phyloP scores from a whole-genome alignment of 2,113 vertebrate species.

The Dermatemys mawii region DNA sequence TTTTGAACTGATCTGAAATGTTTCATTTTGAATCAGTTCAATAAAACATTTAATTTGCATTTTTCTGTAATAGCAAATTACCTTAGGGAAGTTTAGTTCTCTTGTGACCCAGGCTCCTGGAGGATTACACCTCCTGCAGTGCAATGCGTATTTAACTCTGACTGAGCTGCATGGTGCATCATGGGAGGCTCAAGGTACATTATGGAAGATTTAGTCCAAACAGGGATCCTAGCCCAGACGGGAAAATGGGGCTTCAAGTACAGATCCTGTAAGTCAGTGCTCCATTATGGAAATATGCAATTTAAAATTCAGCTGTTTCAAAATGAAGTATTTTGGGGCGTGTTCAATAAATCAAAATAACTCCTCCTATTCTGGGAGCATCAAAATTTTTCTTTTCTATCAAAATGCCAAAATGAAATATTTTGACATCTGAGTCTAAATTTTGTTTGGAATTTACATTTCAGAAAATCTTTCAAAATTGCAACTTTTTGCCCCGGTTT shows the following conservation, averaged over 20 bases:
- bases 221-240: neutral
- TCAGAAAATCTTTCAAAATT: neutral
- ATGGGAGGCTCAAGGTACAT: neutral
- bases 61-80: neutral
- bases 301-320: neutral
- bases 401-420: neutral
- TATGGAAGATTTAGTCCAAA: neutral
- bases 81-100: neutral
- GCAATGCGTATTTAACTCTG: neutral
- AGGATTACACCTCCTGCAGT: neutral
- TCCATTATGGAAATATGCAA: neutral
- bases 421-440: conserved; percentile 13
- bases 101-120: neutral
- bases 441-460: neutral
- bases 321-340: neutral
- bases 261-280: neutral
- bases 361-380: neutral
- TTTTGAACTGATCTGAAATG: neutral
- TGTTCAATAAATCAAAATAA: neutral
- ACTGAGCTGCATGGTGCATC: neutral
- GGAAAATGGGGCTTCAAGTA: neutral
- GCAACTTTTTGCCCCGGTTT: neutral
- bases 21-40: neutral
- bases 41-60: neutral
- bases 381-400: neutral